Conservation (phyloP, 1,140 invertebrate genomes). For the Drosophila pallidifrons region DNA sequence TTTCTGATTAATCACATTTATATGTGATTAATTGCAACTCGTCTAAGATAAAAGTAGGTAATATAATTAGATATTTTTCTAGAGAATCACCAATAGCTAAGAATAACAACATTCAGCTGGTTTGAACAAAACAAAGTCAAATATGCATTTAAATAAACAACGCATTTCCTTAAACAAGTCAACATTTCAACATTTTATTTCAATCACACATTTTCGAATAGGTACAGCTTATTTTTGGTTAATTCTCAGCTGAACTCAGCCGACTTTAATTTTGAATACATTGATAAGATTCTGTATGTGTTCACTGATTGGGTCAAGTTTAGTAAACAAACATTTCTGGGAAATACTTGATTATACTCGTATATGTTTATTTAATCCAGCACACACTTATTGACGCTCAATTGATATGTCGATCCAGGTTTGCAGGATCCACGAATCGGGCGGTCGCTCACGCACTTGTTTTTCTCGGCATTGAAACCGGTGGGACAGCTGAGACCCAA, state of each 20-base stretch:
- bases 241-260: background rate
- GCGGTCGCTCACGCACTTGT: slow-evolving; percentile 57
- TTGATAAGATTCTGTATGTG: background rate
- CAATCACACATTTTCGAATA: no score
- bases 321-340: slow-evolving; percentile 4
- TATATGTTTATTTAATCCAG: slow-evolving; percentile 32
- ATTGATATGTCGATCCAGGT: slow-evolving; percentile 59
- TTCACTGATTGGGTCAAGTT: background rate
- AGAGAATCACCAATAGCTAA: no score
- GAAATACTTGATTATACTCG: background rate
- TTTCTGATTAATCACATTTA: no score
- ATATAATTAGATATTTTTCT: no score
- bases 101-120: no score
- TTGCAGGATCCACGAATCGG: slow-evolving; percentile 75
- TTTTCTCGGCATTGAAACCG: slow-evolving; percentile 59
- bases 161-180: no score
- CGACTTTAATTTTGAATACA: background rate
- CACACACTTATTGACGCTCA: slow-evolving; percentile 74
- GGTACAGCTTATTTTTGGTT: no score
- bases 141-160: no score
- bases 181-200: no score
- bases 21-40: no score
- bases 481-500: slow-evolving; percentile 63
- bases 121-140: no score
- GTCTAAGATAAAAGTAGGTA: no score